A percentile compares a stretch with the other conserved stretches of the same genome.
These are phyloP conservation scores for Quadroppia sp. DNA, from an alignment of 2,888 invertebrate species.

Conservation along the genomic window DNA sequence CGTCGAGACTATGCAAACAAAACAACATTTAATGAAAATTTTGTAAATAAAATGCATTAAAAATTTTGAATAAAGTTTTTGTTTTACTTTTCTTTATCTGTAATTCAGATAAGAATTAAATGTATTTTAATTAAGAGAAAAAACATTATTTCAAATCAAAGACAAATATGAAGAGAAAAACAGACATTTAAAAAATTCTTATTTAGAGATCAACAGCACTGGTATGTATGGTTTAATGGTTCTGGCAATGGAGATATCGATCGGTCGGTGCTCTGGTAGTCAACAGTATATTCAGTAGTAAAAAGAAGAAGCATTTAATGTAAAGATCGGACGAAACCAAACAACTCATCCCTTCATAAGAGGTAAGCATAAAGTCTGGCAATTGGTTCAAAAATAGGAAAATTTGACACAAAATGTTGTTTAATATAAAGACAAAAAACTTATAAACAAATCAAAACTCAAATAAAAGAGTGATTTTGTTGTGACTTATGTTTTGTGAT, in stretches of 20 bases:
- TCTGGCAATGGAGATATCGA: not conserved
- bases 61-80: no score
- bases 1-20: slow-evolving; percentile 41
- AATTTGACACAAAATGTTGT: not conserved
- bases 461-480: not conserved
- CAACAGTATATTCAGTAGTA: not conserved
- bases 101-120: no score
- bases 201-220: slow-evolving; percentile 15
- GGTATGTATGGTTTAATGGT: not conserved
- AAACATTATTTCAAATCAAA: not conserved
- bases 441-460: not conserved
- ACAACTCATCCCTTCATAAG: not conserved
- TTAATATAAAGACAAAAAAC: not conserved
- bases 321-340: not conserved
- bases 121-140: not conserved
- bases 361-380: not conserved
- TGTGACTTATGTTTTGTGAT: not conserved
- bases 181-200: not conserved
- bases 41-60: not conserved
- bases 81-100: no score
- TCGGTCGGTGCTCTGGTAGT: not conserved
- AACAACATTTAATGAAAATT: not conserved
- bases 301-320: not conserved
- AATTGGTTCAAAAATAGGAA: not conserved
- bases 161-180: not conserved